A percentile compares a stretch with the other conserved stretches of the same genome.
These are phyloP conservation scores for Dreissena polymorpha DNA, from an alignment of 1,140 invertebrate genomes.

Conservation along the genomic window DNA sequence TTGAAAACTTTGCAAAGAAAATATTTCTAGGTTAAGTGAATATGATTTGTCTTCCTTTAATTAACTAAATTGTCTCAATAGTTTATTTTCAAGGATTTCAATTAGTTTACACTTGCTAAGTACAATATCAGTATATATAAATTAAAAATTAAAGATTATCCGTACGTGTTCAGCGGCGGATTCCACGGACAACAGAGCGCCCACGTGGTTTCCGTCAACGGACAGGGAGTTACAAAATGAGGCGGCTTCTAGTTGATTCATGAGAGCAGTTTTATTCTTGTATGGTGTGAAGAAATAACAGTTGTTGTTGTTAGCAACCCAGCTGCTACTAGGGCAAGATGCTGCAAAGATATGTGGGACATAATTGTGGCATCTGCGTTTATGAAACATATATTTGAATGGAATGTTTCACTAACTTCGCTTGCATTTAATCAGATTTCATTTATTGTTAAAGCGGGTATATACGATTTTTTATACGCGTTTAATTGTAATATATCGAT, in stretches of 20 bases:
- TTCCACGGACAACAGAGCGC: slow-evolving; percentile 23
- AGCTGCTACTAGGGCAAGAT: slow-evolving; percentile 1
- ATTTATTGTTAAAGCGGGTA: slow-evolving; percentile 1
- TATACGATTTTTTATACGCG: too few relatives aligned
- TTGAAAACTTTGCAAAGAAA: too few relatives aligned
- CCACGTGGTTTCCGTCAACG: neutral
- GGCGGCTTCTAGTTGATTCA: slow-evolving; percentile 27
- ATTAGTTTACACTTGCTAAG: too few relatives aligned
- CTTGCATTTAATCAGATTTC: neutral
- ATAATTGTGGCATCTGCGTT: neutral
- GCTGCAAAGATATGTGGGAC: neutral
- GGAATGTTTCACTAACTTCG: neutral
- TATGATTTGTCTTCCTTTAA: too few relatives aligned
- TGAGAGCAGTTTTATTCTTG: slow-evolving; percentile 1
- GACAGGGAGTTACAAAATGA: slow-evolving; percentile 20
- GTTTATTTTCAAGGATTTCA: too few relatives aligned
- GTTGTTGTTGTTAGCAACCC: slow-evolving; percentile 18
- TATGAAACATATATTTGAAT: neutral
- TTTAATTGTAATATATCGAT: too few relatives aligned
- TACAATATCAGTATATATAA: too few relatives aligned
- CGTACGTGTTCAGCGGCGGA: slow-evolving; percentile 15
- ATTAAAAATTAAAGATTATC: neutral
- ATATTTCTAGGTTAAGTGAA: too few relatives aligned
- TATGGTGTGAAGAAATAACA: slow-evolving; percentile 49
- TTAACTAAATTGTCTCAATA: too few relatives aligned